Base-by-base conservation (phyloP, 2,888 invertebrate species). In the Congeria kusceri region DNA sequence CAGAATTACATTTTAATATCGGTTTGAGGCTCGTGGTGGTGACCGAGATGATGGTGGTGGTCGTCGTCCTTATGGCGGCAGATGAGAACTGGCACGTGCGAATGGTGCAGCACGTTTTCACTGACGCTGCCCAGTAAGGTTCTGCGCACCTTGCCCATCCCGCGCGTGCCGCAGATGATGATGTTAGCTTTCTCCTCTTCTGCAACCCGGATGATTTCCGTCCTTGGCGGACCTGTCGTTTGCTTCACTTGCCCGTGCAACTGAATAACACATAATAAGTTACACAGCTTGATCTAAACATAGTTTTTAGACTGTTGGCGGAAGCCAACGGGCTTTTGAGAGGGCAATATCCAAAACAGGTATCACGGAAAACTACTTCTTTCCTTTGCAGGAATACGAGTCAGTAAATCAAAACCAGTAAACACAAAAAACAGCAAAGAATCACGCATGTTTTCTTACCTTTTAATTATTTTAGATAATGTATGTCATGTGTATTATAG, bases 61-160 rank as follows among this genome's bases (percentile, higher is more conserved):
- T 80, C 78, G 57, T 79, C 83, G 29, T 83, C 85, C 49, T 80
- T 80, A 32, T 83, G 78, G 28, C 83, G 74, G 46, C 85, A 86
- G 47, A 86, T 74, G 53, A 86, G 64, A 13, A 86, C 83, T 25
- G 85, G 85, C 64, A 83, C 83, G 61, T 80, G 81, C 3, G 85
- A 81, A 65, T 86, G 85, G 44, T 86, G 85, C 18, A 86, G 69
- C 72, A 86, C 78, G 77, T 86, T 81, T 66, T 86, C 85, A 66
- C 85, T 86, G 44, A 86, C 82, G 67, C 85, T 86, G 74, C 85
- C 85, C 15, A 86, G 59, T n/a, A 86, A 70, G 23, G 85, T 86
- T 13, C 85, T 77, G 29, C 72, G 65, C 32, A 86, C 61, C n/a
- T 67, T 77, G 7, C 85, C 85, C 82, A 82, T 81, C 44, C 85